Conservation (phyloP, 2,113 vertebrate genomes). For the Corapipo altera region DNA sequence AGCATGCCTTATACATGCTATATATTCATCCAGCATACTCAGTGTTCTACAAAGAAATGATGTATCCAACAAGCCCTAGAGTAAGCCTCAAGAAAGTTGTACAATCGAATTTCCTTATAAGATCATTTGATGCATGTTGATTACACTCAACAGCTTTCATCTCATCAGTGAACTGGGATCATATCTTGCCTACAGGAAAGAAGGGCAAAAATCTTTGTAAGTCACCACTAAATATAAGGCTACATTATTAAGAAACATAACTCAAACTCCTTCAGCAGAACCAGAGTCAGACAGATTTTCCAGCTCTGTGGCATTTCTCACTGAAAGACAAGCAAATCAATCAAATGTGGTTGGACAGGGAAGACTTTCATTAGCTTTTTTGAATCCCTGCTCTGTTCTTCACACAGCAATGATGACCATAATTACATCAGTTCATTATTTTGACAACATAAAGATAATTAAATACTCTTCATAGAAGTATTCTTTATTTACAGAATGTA, state of each 20-base stretch:
- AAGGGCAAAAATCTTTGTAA: neutral
- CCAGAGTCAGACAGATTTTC: neutral
- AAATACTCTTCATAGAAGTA: neutral
- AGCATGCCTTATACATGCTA: conserved; percentile 1
- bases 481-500: neutral
- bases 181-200: neutral
- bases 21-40: neutral
- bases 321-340: conserved; percentile 6
- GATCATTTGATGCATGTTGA: neutral
- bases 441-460: conserved; percentile 8
- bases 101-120: neutral
- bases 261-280: conserved; percentile 9
- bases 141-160: neutral
- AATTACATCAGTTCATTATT: neutral
- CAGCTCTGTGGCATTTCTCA: neutral
- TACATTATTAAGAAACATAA: conserved; percentile 42
- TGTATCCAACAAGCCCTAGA: neutral
- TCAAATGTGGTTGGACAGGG: neutral
- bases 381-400: neutral
- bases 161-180: neutral
- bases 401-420: neutral
- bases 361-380: neutral
- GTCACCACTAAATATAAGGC: neutral
- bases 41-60: neutral
- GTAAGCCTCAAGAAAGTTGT: neutral